phyloP scores from a whole-genome alignment of 2,797 vertebrate genomes.

The Sciurus vulgaris region DNA sequence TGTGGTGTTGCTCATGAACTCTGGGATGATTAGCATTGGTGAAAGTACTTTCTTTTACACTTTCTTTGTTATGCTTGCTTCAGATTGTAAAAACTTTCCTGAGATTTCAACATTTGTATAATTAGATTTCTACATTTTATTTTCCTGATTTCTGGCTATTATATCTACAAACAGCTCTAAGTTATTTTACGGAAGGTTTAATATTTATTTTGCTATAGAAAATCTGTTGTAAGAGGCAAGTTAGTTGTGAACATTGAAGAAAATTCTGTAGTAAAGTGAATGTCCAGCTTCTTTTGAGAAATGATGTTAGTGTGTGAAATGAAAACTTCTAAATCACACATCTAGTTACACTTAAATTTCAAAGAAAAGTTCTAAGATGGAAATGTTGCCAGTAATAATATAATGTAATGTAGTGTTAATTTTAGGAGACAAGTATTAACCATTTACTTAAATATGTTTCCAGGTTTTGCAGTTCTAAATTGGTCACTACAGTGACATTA shows the following conservation, averaged over 20 bases:
- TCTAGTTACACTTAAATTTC: conserved; percentile 62
- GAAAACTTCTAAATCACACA: conserved; percentile 57
- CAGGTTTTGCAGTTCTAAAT: conserved; percentile 3
- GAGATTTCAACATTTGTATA: conserved; percentile 72
- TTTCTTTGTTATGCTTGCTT: conserved; percentile 51
- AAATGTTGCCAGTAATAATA: conserved; percentile 43
- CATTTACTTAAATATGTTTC: conserved; percentile 52
- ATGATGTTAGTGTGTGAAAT: conserved; percentile 74
- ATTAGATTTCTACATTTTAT: conserved; percentile 60
- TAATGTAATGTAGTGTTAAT: conserved; percentile 49
- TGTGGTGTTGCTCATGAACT: conserved; percentile 84
- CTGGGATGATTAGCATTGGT: conserved; percentile 33
- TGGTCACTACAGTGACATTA: conserved; percentile 39
- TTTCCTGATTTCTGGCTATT: conserved; percentile 66
- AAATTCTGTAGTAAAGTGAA: conserved; percentile 40
- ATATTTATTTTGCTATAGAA: conserved; percentile 63
- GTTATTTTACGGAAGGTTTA: conserved; percentile 41
- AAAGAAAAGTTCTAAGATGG: conserved; percentile 54
- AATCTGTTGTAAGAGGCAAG: conserved; percentile 19
- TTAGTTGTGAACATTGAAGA: conserved; percentile 28
- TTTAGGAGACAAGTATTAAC: conserved; percentile 53
- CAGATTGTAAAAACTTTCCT: conserved; percentile 66
- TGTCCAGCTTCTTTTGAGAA: conserved; percentile 72
- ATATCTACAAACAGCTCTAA: conserved; percentile 59
- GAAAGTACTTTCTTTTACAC: conserved; percentile 15